These are phyloP conservation scores for Drosophila eohydei DNA, from an alignment of 2,888 invertebrate genomes.

Conservation along the genomic window DNA sequence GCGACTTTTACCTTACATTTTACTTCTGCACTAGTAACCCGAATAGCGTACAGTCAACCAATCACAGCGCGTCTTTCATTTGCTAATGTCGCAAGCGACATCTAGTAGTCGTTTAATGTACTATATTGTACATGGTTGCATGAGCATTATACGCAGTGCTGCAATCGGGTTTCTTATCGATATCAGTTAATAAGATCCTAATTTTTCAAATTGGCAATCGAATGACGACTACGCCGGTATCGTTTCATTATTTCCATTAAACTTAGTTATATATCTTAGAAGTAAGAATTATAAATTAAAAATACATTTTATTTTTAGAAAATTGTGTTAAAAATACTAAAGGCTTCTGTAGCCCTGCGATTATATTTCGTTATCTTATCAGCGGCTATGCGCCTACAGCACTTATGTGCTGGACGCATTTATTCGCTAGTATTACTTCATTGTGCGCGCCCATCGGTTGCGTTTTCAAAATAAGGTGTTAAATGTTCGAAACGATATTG, in stretches of 20 bases:
- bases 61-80: conserved; percentile 73
- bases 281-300: conserved; percentile 6
- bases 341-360: conserved; percentile 48
- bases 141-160: conserved; percentile 32
- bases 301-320: neutral
- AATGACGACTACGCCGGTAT: conserved; percentile 13
- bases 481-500: conserved; percentile 7
- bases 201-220: conserved; percentile 39
- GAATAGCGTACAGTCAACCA: conserved; percentile 71
- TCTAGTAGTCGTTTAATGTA: conserved; percentile 64
- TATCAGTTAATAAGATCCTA: conserved; percentile 4
- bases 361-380: conserved; percentile 64
- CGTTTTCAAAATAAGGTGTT: conserved; percentile 38
- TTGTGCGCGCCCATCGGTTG: conserved; percentile 47
- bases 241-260: conserved; percentile 1
- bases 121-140: conserved; percentile 50
- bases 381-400: conserved; percentile 29
- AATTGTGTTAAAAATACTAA: neutral
- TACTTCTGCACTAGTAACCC: conserved; percentile 61
- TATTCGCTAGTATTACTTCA: conserved; percentile 69
- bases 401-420: conserved; percentile 32
- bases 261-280: neutral
- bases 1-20: conserved; percentile 76
- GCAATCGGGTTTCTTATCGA: conserved; percentile 38
- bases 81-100: conserved; percentile 56